phyloP scores from a whole-genome alignment of 2,113 vertebrate genomes.

The Grallaria varia region DNA sequence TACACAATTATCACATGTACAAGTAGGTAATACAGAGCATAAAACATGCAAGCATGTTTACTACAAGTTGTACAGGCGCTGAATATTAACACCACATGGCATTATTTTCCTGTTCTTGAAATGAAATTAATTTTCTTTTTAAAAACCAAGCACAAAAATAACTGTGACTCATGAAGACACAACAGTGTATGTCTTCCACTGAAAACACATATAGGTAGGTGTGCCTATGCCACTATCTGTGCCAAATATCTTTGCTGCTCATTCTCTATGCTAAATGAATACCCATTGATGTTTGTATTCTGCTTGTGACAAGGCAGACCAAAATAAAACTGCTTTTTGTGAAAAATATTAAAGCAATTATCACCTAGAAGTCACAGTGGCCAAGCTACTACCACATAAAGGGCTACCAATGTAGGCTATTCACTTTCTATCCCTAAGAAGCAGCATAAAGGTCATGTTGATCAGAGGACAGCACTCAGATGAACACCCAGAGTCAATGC shows the following conservation, averaged over 20 bases:
- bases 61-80: not conserved
- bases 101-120: not conserved
- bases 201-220: not conserved
- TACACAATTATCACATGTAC: not conserved
- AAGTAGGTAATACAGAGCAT: not conserved
- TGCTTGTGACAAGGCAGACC: not conserved
- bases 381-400: not conserved
- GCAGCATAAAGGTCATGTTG: not conserved
- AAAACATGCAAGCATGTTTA: not conserved
- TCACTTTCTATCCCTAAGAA: not conserved
- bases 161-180: not conserved
- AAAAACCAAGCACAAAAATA: not conserved
- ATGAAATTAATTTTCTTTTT: not conserved
- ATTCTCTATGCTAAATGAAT: not conserved
- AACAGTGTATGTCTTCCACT: not conserved
- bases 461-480: not conserved
- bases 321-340: not conserved
- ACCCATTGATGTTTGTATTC: not conserved
- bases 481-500: not conserved
- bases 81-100: rapidly evolving
- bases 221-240: not conserved
- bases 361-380: not conserved
- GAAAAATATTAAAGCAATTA: not conserved
- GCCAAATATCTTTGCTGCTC: not conserved
- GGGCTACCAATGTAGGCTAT: not conserved